Evolutionary conservation across 2,113 vertebrate species (phyloP).

Genomic region (Coryphaenoides rupestris): DNA sequence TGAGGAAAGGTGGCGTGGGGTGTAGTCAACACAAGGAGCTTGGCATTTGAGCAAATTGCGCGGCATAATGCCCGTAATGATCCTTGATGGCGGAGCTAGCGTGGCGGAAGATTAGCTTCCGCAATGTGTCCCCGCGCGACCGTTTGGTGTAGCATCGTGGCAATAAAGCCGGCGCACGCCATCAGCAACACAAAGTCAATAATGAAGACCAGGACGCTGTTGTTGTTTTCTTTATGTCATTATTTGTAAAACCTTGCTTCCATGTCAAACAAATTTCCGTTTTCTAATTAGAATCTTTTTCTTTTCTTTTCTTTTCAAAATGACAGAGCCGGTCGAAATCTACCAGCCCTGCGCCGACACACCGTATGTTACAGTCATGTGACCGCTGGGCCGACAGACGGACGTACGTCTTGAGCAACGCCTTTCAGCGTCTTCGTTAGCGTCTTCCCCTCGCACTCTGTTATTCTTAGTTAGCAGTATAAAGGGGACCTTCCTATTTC

Average conservation of each 20-base stretch:
- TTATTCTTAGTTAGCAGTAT: too few species aligned
- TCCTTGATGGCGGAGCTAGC: too few species aligned
- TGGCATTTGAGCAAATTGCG: conserved; percentile 28
- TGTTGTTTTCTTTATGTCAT: conserved; percentile 65
- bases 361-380: too few species aligned
- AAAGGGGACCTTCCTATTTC: conserved; percentile 11
- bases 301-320: conserved; percentile 65
- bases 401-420: conserved; percentile 71
- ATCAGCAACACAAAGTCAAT: conserved; percentile 31
- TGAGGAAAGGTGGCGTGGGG: conserved; percentile 23
- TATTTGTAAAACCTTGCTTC: conserved; percentile 84
- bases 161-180: neutral
- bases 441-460: too few species aligned
- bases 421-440: too few species aligned
- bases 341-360: too few species aligned
- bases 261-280: conserved; percentile 84
- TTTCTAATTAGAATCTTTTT: conserved; percentile 63
- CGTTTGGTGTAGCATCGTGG: too few species aligned
- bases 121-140: too few species aligned
- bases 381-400: conserved; percentile 78
- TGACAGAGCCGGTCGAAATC: conserved; percentile 67
- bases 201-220: conserved; percentile 37
- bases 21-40: conserved; percentile 36
- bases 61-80: conserved; percentile 9
- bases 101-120: too few species aligned